A percentile compares a stretch with the other conserved stretches of the same genome.
These are phyloP conservation scores for Megaceryle torquata DNA, from an alignment of 2,113 vertebrate genomes.

Conservation along the genomic window DNA sequence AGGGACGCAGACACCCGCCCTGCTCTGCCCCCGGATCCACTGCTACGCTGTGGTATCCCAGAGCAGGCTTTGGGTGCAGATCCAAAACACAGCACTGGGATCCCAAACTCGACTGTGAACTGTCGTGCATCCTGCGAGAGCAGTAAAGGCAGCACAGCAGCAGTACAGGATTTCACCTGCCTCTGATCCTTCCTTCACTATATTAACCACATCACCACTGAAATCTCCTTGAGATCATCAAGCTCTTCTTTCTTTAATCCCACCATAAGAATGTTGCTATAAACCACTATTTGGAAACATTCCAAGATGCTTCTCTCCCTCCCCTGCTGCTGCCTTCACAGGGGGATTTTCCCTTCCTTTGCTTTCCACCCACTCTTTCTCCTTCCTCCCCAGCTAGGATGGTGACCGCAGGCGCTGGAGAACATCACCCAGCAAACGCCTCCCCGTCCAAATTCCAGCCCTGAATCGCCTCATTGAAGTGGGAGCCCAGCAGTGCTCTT, in stretches of 20 bases:
- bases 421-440: background rate
- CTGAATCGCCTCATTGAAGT: background rate
- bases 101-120: background rate
- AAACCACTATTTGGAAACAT: background rate
- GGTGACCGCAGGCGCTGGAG: background rate
- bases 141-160: background rate
- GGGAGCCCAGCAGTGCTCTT: background rate
- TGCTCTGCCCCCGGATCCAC: background rate
- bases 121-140: background rate
- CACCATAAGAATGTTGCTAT: background rate
- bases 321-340: background rate
- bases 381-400: background rate
- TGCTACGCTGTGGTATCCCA: rapidly evolving
- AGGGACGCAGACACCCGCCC: background rate
- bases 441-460: background rate
- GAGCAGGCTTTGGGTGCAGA: background rate
- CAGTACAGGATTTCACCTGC: background rate
- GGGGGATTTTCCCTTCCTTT: background rate
- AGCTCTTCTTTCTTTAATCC: background rate
- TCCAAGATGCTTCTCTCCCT: background rate
- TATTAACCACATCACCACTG: background rate
- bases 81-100: background rate
- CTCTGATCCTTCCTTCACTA: background rate
- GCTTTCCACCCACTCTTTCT: background rate
- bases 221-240: background rate